These are phyloP conservation scores for Mythimna lalbum DNA, from an alignment of 2,888 invertebrate genomes.

Conservation along the genomic window DNA sequence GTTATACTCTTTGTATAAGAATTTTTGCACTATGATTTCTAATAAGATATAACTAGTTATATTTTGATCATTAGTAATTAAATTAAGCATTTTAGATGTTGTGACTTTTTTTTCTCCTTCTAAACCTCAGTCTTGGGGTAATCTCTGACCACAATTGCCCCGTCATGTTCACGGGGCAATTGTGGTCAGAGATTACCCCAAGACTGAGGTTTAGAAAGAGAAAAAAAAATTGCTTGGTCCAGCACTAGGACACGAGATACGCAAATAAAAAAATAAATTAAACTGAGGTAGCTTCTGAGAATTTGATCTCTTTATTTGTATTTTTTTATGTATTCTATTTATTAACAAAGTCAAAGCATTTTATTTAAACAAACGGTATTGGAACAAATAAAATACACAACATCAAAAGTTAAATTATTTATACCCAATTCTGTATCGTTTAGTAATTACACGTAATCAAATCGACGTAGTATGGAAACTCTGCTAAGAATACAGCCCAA, in stretches of 20 bases:
- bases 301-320: too few species aligned
- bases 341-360: not conserved
- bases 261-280: too few species aligned
- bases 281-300: too few species aligned
- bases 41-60: not conserved
- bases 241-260: too few species aligned
- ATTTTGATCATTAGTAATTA: not conserved
- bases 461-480: constrained; percentile 64
- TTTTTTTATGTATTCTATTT: too few species aligned
- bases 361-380: not conserved
- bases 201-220: too few species aligned
- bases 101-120: too few species aligned
- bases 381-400: not conserved
- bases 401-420: not conserved
- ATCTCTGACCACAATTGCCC: too few species aligned
- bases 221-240: too few species aligned
- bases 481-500: constrained; percentile 69
- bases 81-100: not conserved
- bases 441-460: constrained; percentile 62
- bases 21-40: not conserved
- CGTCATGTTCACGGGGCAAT: too few species aligned
- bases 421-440: constrained; percentile 4
- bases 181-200: too few species aligned
- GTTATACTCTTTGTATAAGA: not conserved
- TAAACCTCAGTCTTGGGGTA: too few species aligned